Evolutionary conservation across 2,888 invertebrate genomes (phyloP).

Genomic region (Helobdella robusta): DNA sequence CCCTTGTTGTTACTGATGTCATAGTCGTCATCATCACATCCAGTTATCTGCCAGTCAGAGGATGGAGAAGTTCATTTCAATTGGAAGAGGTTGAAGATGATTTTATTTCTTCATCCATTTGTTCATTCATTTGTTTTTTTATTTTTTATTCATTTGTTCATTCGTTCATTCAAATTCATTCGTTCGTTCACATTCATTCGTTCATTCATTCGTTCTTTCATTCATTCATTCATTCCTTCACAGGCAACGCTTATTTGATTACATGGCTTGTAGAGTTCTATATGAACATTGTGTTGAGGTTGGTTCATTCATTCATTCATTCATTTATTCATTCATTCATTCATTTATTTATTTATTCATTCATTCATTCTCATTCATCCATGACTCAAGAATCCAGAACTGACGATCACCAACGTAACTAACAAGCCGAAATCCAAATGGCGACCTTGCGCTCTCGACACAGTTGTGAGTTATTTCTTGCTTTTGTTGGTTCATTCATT

Average conservation of each 20-base stretch:
- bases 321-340: not conserved
- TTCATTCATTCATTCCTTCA: not conserved
- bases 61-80: slow-evolving; percentile 70
- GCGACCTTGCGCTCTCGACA: slow-evolving; percentile 89
- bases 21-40: slow-evolving; percentile 26
- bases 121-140: not conserved
- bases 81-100: slow-evolving; percentile 63
- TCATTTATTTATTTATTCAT: not conserved
- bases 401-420: slow-evolving; percentile 51
- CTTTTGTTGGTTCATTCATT: too few relatives aligned
- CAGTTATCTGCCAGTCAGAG: slow-evolving; percentile 66
- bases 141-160: not conserved
- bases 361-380: not conserved
- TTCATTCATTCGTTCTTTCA: slow-evolving; percentile 1
- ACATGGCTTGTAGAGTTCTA: slow-evolving; percentile 68
- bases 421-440: slow-evolving; percentile 88
- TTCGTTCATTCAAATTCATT: not conserved
- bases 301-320: slow-evolving; percentile 24
- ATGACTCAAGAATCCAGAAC: slow-evolving; percentile 42
- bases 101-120: not conserved
- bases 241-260: slow-evolving; percentile 71
- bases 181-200: not conserved
- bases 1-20: not conserved
- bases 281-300: slow-evolving; percentile 64
- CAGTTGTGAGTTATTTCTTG: slow-evolving; percentile 68